Base-by-base conservation (phyloP, 2,888 invertebrate genomes). In the Lasius fuliginosus region DNA sequence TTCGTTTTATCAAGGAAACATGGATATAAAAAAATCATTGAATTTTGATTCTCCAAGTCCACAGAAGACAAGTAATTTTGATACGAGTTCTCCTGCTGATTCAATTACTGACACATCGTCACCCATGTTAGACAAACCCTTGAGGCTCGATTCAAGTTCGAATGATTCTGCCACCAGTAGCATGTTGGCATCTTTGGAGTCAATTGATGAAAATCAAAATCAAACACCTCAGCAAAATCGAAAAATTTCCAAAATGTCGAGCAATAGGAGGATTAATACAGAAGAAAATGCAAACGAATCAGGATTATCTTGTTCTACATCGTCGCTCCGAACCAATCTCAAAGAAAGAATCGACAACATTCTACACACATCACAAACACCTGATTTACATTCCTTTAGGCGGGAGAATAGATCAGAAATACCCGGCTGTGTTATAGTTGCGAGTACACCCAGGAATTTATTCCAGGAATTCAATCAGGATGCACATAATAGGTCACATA, bases 181-280 rank as follows among this genome's bases (percentile, higher is more conserved):
- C 73, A 74, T 85, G 11, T 82, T 90, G 12, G 90, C 92, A 8
- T 92, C 93, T 0, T 75, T 85, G 0, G 93, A 93, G 64, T 94
- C 93, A 0, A 94, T 92, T 0, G 94, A 94, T 46, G 94, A 94
- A 68, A 94, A 94, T 88, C 94, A 94, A 74, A 94, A 94, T 87
- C 91, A 92, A 86, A 94, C 94, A 3, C 94, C 94, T 0, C 91
- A 93, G 53, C 85, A 89, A 68, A 89, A 83, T 53, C 89, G 87
- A 58, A 92, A 90, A 8, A 90, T 89, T 1, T 88, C 90, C 30
- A 92, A 92, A 64, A 89, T 90, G 11, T 79, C 93, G 12, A 90
- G 87, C 42, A 93, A 92, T 85, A 85, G 85, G 12, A 91, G 93
- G 0, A 92, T 92, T 30, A 77, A 88, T 56, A 9, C 84, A 23